phyloP scores from a whole-genome alignment of 2,113 vertebrate species.

The Antechinus stuartii region DNA sequence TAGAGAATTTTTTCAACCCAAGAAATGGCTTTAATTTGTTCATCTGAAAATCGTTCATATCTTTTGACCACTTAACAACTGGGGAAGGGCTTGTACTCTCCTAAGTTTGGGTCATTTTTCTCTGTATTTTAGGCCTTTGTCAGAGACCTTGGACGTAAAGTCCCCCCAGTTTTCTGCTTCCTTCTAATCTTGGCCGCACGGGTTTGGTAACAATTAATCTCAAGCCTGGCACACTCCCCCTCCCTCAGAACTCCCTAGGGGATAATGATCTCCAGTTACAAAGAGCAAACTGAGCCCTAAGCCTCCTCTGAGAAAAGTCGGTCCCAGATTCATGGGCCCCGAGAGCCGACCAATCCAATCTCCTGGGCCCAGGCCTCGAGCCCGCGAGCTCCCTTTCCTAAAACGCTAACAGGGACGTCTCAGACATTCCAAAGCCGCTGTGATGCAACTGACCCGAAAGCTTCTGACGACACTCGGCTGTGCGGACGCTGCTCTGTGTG shows the following conservation, averaged over 20 bases:
- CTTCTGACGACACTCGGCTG: not conserved
- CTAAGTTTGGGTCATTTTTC: too few species aligned
- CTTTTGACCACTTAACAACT: too few species aligned
- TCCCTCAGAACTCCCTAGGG: constrained; percentile 39
- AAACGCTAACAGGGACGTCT: not conserved
- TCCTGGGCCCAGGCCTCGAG: not conserved
- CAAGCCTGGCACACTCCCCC: not conserved
- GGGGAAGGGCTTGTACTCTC: too few species aligned
- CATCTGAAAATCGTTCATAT: too few species aligned
- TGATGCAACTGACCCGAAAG: not conserved
- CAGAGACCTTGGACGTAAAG: too few species aligned
- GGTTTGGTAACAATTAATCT: constrained; percentile 33
- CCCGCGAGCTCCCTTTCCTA: not conserved
- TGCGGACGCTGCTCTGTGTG: too few species aligned
- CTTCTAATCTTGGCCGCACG: not conserved
- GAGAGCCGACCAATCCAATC: not conserved
- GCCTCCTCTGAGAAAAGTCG: not conserved
- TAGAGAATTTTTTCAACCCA: too few species aligned
- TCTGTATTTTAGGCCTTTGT: too few species aligned
- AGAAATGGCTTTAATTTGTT: too few species aligned
- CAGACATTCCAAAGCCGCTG: not conserved
- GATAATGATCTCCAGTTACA: constrained; percentile 20
- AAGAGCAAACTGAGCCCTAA: constrained; percentile 45
- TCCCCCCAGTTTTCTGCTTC: too few species aligned
- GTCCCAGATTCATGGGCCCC: not conserved